Conservation (phyloP, 53 echinoderm and acorn worm genomes). For the Glandiceps talaboti region DNA sequence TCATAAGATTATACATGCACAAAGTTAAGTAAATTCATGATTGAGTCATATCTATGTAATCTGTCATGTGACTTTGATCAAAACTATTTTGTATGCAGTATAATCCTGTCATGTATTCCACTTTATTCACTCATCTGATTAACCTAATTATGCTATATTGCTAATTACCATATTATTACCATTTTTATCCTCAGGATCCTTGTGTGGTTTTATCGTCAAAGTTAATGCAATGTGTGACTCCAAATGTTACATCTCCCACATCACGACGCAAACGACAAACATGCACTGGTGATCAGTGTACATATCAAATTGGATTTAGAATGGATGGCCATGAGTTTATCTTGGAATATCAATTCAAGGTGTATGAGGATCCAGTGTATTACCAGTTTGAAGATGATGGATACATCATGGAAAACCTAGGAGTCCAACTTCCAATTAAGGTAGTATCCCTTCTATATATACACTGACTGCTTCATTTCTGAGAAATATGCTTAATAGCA, state of each 20-base stretch:
- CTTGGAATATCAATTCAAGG: constrained; percentile 12
- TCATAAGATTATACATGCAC: no score
- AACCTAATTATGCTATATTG: no score
- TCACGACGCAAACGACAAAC: neutral
- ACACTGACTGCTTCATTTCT: no score
- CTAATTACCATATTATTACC: no score
- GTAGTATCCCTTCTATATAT: constrained; percentile 8
- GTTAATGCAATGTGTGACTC: constrained; percentile 1
- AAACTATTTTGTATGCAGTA: no score
- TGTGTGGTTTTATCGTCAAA: constrained; percentile 6
- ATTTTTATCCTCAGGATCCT: no score
- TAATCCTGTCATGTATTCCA: no score
- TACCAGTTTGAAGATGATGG: neutral
- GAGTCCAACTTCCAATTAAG: constrained; percentile 2
- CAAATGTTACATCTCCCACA: constrained; percentile 7
- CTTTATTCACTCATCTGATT: no score
- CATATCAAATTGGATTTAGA: constrained; percentile 13
- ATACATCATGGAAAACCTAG: constrained; percentile 3
- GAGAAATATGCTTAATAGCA: no score
- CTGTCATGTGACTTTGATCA: no score
- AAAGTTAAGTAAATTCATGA: no score
- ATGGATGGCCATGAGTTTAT: constrained; percentile 9
- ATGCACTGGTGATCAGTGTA: neutral
- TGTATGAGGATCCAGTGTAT: constrained; percentile 45
- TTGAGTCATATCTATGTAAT: no score